A percentile compares a stretch with the other conserved stretches of the same genome.
Evolutionary conservation across 64 coral and sea anemone genomes (phyloP).

Genomic region (Stylophora pistillata): DNA sequence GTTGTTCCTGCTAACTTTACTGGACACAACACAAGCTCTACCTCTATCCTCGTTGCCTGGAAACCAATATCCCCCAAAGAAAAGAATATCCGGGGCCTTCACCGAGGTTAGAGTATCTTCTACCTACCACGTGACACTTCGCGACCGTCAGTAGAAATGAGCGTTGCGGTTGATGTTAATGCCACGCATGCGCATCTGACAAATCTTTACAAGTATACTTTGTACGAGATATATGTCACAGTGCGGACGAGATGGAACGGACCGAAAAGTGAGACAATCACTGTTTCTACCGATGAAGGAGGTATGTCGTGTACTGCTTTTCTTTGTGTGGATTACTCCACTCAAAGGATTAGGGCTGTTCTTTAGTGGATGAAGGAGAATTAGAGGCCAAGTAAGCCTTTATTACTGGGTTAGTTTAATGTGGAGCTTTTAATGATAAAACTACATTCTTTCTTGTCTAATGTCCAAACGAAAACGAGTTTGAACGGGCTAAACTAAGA

Average conservation of each 20-base stretch:
- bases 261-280: neutral
- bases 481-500: too few species aligned
- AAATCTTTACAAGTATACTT: slow-evolving; percentile 54
- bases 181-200: slow-evolving; percentile 40
- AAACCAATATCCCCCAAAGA: neutral
- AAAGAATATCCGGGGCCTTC: slow-evolving; percentile 46
- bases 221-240: slow-evolving; percentile 22
- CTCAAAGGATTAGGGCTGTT: too few species aligned
- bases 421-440: too few species aligned
- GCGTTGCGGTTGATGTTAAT: slow-evolving; percentile 36
- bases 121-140: slow-evolving; percentile 14
- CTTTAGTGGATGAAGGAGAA: too few species aligned
- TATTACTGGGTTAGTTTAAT: too few species aligned
- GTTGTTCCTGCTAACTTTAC: slow-evolving; percentile 35
- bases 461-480: too few species aligned
- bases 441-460: too few species aligned
- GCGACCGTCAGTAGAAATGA: neutral
- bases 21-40: slow-evolving; percentile 61
- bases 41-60: slow-evolving; percentile 50
- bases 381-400: too few species aligned
- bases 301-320: neutral
- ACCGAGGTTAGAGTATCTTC: slow-evolving; percentile 52
- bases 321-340: too few species aligned
- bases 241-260: slow-evolving; percentile 1
- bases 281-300: slow-evolving; percentile 31